Conservation (phyloP, 2,113 vertebrate species). For the Isurus oxyrinchus region DNA sequence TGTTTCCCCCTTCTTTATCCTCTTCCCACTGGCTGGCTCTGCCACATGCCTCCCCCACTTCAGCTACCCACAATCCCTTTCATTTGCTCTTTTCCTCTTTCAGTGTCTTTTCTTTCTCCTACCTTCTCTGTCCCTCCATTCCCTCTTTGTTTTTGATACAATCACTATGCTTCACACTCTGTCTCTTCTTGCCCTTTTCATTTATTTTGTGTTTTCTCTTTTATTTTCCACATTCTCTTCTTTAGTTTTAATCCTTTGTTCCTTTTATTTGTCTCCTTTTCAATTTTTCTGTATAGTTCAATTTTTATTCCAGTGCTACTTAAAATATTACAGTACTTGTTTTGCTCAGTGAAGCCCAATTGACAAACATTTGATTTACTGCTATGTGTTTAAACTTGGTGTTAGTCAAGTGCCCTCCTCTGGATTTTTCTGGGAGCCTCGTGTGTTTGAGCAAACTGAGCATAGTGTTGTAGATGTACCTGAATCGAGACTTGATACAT, state of each 20-base stretch:
- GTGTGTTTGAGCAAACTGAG: not conserved
- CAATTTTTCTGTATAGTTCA: not conserved
- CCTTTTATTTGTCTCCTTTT: not conserved
- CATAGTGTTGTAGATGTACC: not conserved
- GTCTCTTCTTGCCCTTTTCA: not conserved
- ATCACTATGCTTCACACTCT: no score
- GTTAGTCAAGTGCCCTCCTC: not conserved
- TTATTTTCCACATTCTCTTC: not conserved
- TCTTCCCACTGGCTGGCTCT: no score
- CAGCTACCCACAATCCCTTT: no score
- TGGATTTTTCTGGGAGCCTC: not conserved
- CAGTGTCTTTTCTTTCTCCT: not conserved
- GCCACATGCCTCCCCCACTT: no score
- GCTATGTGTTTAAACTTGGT: not conserved
- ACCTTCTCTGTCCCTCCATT: not conserved
- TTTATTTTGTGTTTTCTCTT: not conserved
- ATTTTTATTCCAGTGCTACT: not conserved
- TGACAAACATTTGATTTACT: not conserved
- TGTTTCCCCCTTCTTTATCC: no score
- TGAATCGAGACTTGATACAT: not conserved
- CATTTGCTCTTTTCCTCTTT: not conserved
- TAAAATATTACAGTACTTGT: not conserved
- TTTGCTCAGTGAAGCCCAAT: not conserved
- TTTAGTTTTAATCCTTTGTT: not conserved
- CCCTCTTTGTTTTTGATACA: not conserved